Evolutionary conservation across 1,140 invertebrate genomes (phyloP), one percentile per base, ranked within the genome.

Genomic region (Harpegnathos saltator): DNA sequence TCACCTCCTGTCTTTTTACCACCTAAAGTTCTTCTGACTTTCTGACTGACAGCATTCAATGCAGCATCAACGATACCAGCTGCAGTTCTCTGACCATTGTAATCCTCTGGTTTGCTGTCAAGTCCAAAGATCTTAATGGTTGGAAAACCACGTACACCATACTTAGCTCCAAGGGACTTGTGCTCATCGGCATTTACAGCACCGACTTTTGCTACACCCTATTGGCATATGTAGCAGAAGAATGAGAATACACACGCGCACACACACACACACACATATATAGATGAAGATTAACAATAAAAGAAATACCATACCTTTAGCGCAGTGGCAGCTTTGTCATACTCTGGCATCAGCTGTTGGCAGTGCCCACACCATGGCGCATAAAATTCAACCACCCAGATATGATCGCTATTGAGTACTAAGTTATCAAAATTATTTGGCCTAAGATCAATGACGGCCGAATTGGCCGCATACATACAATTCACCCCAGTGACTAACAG

Each of bases 371-470:
- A 98, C 98, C 98, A 99, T 0, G 98, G 98, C 0, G 98, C 98
- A 94, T 96, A 99, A 93, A 99, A 99, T 92, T 98, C 98, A n/a
- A 99, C 97, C 63, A 99, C 94, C 98, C 98, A 99, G 61, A 99
- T 94, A 89, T 97, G 96, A 94, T 99, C 97, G 86, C 97, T 96
- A 85, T 98, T 96, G 69, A 97, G 95, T 11, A 99, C 99, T 90
- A 97, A 94, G 86, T 95, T 96, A 85, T 99, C 96, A 93, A 99
- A 99, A 95, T 99, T 99, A 29, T 95, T 95, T 7, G 97, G 96
- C n/a, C 97, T 99, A 26, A 99, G 95, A 87, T 99, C 97, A 11
- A 99, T 95, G 7, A 99, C 98, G 93, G 97, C 97, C 81, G 97
- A 97, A 29, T 95, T 95, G 1, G 97, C 95, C 14, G 96, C 95